A percentile compares a stretch with the other conserved stretches of the same genome.
Conservation (phyloP, 2,888 invertebrate genomes). For the Acrocera orbiculus region DNA sequence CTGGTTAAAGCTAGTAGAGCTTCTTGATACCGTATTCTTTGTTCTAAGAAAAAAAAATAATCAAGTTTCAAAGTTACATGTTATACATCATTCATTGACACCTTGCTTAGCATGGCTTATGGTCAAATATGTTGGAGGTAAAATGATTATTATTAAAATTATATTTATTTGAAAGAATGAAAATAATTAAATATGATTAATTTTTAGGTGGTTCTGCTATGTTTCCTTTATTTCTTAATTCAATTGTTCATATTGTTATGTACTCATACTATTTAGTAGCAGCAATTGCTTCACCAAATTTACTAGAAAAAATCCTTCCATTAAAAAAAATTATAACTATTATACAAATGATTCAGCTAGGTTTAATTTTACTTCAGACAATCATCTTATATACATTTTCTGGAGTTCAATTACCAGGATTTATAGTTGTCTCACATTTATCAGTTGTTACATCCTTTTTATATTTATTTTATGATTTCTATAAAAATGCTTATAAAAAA, state of each 20-base stretch:
- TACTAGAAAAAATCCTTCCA: conserved; percentile 36
- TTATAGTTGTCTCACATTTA: conserved; percentile 39
- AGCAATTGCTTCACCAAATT: conserved; percentile 37
- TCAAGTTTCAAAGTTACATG: conserved; percentile 52
- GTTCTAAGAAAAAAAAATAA: conserved; percentile 49
- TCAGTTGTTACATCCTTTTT: conserved; percentile 45
- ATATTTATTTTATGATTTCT: conserved; percentile 56
- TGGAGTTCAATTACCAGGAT: too few relatives aligned
- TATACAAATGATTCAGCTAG: conserved; percentile 57
- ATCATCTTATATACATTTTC: too few relatives aligned
- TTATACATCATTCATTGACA: conserved; percentile 53
- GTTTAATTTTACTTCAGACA: too few relatives aligned
- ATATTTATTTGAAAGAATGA: too few relatives aligned
- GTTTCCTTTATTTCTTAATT: conserved; percentile 47
- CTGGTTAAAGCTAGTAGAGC: conserved; percentile 45
- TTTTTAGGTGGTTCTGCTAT: conserved; percentile 46
- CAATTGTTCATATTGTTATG: conserved; percentile 55
- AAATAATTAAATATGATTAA: too few relatives aligned
- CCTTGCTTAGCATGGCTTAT: conserved; percentile 41
- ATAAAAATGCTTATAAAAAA: conserved; percentile 36
- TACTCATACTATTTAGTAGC: conserved; percentile 54
- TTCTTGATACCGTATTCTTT: conserved; percentile 54
- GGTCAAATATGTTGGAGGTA: conserved; percentile 49
- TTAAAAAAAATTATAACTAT: conserved; percentile 44
- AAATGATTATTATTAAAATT: conserved; percentile 15